Evolutionary conservation across 23 tunicate genomes (phyloP), one percentile per base, ranked within the genome.

Genomic region (Botrylloides violaceus): DNA sequence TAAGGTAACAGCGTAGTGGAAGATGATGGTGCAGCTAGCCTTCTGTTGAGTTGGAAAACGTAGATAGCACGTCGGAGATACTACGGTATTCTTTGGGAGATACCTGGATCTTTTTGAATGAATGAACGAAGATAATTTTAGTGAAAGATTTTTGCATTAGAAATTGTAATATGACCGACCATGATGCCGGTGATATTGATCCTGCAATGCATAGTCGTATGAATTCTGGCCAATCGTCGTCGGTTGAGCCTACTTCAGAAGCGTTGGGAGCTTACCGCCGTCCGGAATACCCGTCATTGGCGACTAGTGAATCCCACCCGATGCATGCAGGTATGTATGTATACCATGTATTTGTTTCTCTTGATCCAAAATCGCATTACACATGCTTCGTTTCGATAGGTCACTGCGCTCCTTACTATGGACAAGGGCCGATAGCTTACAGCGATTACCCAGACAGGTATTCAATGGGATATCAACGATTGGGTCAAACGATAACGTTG

Each of bases 381-480:
- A n/a, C n/a, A n/a, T n/a, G n/a, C n/a, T n/a, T n/a, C n/a, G n/a
- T n/a, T n/a, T n/a, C n/a, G n/a, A n/a, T 43, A 43, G 53, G 53
- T 15, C 53, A 43, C 15, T 15, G 53, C 53, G 53, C 53, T n/a
- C n/a, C n/a, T 43, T 43, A 43, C 53, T 43, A 43, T 15, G 70
- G 70, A 7, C 35, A 31, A 29, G 12, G 23, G 29, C 70, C 70
- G 35, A 33, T 28, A 3, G 36, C 34, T 63, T 63, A 63, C 33
- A 9, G 34, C 7, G 70, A 63, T 29, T 63, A 63, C 35, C 32
- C 58, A 0, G 74, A 68, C 26, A 21, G 74, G 26, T 68, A 32
- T 35, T 39, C 74, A 23, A 43, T 39, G 58, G 74, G 74, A 9
- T 68, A 68, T 68, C 74, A 68, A 36, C 43, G 74, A 68, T 35